A percentile compares a stretch with the other conserved stretches of the same genome.
Evolutionary conservation across 2,113 vertebrate genomes (phyloP).

Genomic region (Aegypius monachus): DNA sequence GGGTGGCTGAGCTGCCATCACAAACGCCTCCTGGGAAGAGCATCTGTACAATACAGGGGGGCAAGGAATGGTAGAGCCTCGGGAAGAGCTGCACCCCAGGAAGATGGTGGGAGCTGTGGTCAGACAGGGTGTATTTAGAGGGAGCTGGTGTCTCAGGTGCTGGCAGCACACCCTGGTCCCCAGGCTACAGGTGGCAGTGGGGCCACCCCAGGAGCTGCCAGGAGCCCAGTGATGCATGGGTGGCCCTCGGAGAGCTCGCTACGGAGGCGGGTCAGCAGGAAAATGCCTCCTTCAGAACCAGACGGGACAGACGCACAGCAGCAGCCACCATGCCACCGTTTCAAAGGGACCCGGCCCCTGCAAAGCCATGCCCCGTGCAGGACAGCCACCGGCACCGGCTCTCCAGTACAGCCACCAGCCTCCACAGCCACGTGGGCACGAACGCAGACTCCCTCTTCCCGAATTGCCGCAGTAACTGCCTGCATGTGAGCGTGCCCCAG

Average conservation of each 20-base stretch:
- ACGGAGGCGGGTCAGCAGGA: not conserved
- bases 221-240: not conserved
- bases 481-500: fast-evolving
- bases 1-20: not conserved
- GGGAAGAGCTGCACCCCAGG: not conserved
- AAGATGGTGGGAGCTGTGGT: fast-evolving
- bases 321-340: fast-evolving
- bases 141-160: not conserved
- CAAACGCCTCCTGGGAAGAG: not conserved
- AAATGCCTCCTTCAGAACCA: not conserved
- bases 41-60: fast-evolving
- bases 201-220: not conserved
- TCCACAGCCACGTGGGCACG: fast-evolving
- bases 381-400: not conserved
- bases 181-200: not conserved
- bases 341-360: not conserved
- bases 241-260: not conserved
- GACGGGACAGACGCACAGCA: not conserved
- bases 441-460: not conserved
- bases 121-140: not conserved
- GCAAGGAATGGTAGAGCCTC: not conserved
- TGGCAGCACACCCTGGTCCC: not conserved
- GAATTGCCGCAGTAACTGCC: fast-evolving
- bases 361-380: not conserved
- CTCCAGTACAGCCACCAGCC: not conserved